Evolutionary conservation across 2,888 invertebrate species (phyloP), one percentile per base, ranked within the genome.

Genomic region (Periphyllus acericola): DNA sequence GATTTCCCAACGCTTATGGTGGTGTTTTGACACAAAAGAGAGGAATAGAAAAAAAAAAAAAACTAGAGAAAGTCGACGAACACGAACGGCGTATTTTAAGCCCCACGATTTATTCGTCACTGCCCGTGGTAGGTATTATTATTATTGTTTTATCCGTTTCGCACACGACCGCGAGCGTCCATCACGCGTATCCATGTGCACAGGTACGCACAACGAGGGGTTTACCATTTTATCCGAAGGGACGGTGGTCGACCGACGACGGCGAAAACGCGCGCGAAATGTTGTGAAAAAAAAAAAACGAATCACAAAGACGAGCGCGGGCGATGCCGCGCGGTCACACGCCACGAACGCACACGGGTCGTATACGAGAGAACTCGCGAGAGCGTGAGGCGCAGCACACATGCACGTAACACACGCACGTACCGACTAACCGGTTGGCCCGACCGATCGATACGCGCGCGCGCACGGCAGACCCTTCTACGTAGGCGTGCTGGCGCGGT

Each of bases 361-460:
- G 55, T 25, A 25, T 21, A 60, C 60, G 21, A 25, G 25, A 25
- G 46, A 46, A 68, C 68, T 29, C 32, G 72, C 55, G 14, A 32
- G 29, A 9, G 21, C 17, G 25, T n/a, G n/a, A n/a, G n/a, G n/a
- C n/a, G n/a, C n/a, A n/a, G n/a, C n/a, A n/a, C n/a, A n/a, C n/a
- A n/a, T n/a, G n/a, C 34, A 72, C 86, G 72, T 60, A 21, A 80
- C 86, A 60, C 68, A 71, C 60, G 68, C 86, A 72, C 79, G 71
- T 36, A 72, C 72, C 52, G 79, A 87, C 80, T 87, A 87, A 87
- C 86, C 86, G 86, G 86, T 87, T 87, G 86, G 34, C 86, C 52
- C 85, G 84, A 66, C 78, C 85, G 85, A 85, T 85, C 85, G 85
- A 84, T 79, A 52, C 76, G 17, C 1, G 8, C 40, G 3, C 8